These are phyloP conservation scores for Microtus richardsoni DNA, from an alignment of 2,113 vertebrate species.

Conservation along the genomic window DNA sequence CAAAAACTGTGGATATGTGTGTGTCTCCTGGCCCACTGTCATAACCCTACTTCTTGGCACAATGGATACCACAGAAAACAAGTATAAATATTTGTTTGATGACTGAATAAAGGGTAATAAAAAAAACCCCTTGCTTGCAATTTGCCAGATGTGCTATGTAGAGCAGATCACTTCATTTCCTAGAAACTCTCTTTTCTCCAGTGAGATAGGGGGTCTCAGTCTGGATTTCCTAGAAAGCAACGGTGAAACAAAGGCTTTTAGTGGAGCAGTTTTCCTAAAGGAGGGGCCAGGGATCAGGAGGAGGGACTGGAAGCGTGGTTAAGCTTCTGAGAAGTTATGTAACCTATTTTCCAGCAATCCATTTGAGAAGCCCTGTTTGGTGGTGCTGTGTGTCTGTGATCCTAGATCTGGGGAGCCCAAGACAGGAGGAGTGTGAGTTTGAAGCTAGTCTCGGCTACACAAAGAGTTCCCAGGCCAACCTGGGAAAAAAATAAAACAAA, in stretches of 20 bases:
- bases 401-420: neutral
- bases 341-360: neutral
- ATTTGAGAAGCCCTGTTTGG: neutral
- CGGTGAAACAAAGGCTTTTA: neutral
- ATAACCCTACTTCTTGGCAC: neutral
- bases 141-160: neutral
- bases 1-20: neutral
- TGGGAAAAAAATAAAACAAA: neutral
- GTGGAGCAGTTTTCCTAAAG: neutral
- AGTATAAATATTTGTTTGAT: neutral
- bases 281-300: neutral
- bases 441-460: neutral
- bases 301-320: neutral
- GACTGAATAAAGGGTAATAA: neutral
- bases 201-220: neutral
- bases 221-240: neutral
- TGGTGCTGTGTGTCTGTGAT: neutral
- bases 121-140: neutral
- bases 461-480: neutral
- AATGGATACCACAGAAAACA: neutral
- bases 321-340: neutral
- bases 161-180: neutral
- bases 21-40: neutral
- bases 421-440: neutral
- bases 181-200: neutral